Evolutionary conservation across 2,888 invertebrate genomes (phyloP), one percentile per base, ranked within the genome.

Genomic region (Rotaria socialis): DNA sequence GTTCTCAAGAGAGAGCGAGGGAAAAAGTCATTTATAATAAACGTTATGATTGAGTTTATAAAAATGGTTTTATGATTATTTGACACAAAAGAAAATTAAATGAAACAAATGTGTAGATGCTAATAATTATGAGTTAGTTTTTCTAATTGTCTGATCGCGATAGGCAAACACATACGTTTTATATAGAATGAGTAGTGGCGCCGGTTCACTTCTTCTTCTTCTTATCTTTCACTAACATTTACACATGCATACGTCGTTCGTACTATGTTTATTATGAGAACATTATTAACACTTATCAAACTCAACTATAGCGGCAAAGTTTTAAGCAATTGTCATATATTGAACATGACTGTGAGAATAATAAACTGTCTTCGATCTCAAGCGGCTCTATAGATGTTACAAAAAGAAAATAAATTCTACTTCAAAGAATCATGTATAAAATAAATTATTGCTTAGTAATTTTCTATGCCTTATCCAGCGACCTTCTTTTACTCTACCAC

Each of bases 221-320:
- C 67, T 67, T 67, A 67, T 67, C 67, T 67, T 67, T 67, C 16
- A 35, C 67, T 67, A 55, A 55, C 55, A 14, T 52, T 52, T 52
- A 52, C 52, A 67, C 35, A 67, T 6, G 16, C 67, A 67, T 35
- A 67, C 67, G 67, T 67, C 27, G 35, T 35, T 35, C 27, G 35
- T 27, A 67, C 35, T 35, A 16, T 67, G 67, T 67, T 67, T 67
- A 67, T 67, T 27, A 67, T 67, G 67, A 16, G 67, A 67, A 67
- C 67, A 67, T 67, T 67, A 67, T 67, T 67, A 67, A 67, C 67
- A 67, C 67, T 67, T 67, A 67, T 67, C 67, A 67, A 67, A 35
- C 67, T 67, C 67, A 67, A 67, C 35, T 67, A 35, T 67, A 67
- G 27, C 67, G 67, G 27, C 35, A 14, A 67, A 67, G 35, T 67